Evolutionary conservation across 2,113 vertebrate species (phyloP), one percentile per base, ranked within the genome.

Genomic region (Siniperca knerii): DNA sequence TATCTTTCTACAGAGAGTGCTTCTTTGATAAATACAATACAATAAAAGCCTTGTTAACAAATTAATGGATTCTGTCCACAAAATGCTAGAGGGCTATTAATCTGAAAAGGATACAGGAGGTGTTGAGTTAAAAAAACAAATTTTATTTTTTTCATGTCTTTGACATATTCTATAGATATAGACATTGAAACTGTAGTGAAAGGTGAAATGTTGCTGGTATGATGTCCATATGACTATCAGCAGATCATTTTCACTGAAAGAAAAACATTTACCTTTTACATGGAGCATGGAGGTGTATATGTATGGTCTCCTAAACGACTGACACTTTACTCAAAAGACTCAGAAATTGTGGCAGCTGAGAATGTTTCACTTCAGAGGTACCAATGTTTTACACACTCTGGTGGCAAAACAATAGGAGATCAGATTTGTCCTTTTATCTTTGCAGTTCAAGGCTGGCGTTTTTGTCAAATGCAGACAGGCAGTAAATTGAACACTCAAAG

Each of bases 401-500:
- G 74, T 73, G 69, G 46, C 66, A 79, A 61, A 68, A 82, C 71
- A 80, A 70, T 54, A 83, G 44, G 33, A 75, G 55, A 83, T 77
- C 79, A 64, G 74, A 88, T 83, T 52, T 83, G 60, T 82, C 60
- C 75, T 77, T 85, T 89, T 83, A 82, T 86, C 80, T 91, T 82
- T 82, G 60, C 54, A 42, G 62, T 86, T 87, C 69, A 78, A 87
- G 35, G 48, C 54, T 54, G 70, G 52, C 2, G 48, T 87, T 79
- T 87, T 71, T 81, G 75, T 86, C 61, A 83, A 81, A 90, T 61
- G 76, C 81, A 89, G 91, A 89, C 84, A 87, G 74, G 86, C 90
- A 89, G 79, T 20, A 82, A 90, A 90, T 87, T 89, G 76, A 86
- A 89, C 81, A 76, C 21, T 81, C 76, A 76, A 65, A 87, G n/a